A percentile compares a stretch with the other conserved stretches of the same genome.
These are phyloP conservation scores for Anarrhichthys ocellatus DNA, from an alignment of 2,113 vertebrate genomes.

Conservation along the genomic window DNA sequence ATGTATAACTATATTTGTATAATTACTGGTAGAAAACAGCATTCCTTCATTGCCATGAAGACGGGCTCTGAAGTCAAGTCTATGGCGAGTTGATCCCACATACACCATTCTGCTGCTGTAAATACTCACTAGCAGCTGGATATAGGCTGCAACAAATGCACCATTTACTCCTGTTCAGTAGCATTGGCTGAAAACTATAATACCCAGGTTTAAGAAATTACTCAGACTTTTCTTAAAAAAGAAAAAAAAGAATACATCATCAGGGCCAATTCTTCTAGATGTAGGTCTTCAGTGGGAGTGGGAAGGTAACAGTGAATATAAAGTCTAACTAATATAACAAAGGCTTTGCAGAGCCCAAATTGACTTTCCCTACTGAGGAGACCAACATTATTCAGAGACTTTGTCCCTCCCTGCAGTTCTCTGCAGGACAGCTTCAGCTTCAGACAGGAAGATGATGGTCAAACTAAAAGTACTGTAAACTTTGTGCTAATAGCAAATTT, in stretches of 20 bases:
- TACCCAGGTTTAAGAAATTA: not conserved
- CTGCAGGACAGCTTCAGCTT: not conserved
- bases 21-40: not conserved
- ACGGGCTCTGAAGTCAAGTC: not conserved
- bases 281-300: not conserved
- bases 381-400: not conserved
- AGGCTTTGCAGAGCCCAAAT: not conserved
- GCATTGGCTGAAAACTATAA: not conserved
- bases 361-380: not conserved
- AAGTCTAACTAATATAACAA: not conserved
- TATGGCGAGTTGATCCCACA: not conserved
- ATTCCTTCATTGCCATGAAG: slow-evolving; percentile 3
- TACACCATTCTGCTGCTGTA: not conserved
- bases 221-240: not conserved
- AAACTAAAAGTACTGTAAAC: not conserved
- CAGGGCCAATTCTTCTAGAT: not conserved
- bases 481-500: not conserved
- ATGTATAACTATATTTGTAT: not conserved
- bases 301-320: not conserved
- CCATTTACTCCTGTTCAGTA: slow-evolving; percentile 9
- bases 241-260: not conserved
- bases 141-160: not conserved
- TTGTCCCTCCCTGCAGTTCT: not conserved
- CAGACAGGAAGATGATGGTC: not conserved
- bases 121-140: slow-evolving; percentile 18